Conservation (phyloP, 1,140 invertebrate genomes). For the Lasioglossum albipes region DNA sequence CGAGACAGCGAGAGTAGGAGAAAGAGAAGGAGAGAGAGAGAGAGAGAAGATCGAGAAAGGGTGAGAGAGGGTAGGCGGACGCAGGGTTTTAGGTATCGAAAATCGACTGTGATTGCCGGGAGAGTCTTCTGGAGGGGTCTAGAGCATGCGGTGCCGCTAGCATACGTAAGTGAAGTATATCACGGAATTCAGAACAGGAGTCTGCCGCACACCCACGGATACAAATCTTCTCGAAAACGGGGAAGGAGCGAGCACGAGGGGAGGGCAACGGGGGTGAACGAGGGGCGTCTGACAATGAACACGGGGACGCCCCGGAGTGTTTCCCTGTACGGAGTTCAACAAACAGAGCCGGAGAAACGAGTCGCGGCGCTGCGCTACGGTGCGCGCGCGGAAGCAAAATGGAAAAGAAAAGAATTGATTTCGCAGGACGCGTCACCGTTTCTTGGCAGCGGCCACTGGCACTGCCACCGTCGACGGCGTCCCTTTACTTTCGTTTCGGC, state of each 20-base stretch:
- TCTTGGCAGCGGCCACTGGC: conserved; percentile 40
- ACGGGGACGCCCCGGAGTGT: conserved; percentile 31
- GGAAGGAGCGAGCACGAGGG: conserved; percentile 15
- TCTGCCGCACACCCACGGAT: conserved; percentile 41
- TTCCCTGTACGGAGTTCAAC: conserved; percentile 43
- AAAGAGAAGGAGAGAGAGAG: not conserved
- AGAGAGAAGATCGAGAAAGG: too few relatives aligned
- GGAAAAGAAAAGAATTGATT: conserved; percentile 53
- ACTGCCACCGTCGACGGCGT: not conserved
- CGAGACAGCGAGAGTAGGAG: too few relatives aligned
- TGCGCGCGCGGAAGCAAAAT: not conserved
- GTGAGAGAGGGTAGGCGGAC: not conserved
- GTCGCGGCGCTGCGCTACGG: not conserved
- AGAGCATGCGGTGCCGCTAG: conserved; percentile 6
- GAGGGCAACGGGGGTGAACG: not conserved
- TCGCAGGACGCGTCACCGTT: conserved; percentile 46
- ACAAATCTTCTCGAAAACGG: conserved; percentile 58
- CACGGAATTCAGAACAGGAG: conserved; percentile 55
- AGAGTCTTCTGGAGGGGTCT: not conserved
- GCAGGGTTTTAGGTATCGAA: conserved; percentile 10
- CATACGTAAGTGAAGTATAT: conserved; percentile 54
- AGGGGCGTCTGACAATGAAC: conserved; percentile 43
- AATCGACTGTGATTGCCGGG: not conserved
- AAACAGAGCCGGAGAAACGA: conserved; percentile 42
- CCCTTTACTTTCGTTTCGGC: too few relatives aligned